These are phyloP conservation scores for Galago senegalensis DNA, from an alignment of 2,797 vertebrate genomes.

Conservation along the genomic window DNA sequence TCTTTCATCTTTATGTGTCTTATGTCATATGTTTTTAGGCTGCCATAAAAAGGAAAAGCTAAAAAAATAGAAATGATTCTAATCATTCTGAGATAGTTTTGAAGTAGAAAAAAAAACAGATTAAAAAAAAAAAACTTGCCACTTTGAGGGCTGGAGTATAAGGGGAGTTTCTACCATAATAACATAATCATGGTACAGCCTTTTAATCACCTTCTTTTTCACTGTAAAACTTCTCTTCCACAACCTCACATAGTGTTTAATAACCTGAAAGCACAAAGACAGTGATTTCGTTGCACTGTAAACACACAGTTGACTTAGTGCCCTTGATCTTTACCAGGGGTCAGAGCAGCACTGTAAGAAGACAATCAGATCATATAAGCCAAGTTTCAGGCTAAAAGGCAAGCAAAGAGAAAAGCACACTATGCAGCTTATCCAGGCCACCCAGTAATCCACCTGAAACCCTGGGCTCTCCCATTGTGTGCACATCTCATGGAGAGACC, in stretches of 20 bases:
- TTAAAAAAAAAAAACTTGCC: background rate
- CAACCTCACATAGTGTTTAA: background rate
- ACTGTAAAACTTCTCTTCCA: background rate
- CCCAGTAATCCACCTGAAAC: background rate
- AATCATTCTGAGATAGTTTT: background rate
- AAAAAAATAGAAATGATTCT: background rate
- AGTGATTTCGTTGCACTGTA: background rate
- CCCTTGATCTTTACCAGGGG: background rate
- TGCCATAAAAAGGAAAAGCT: background rate
- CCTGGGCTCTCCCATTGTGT: background rate
- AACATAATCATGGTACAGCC: background rate
- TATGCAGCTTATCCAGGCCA: background rate
- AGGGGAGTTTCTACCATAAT: background rate
- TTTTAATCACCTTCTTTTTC: background rate
- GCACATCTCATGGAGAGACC: background rate
- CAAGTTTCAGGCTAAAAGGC: background rate
- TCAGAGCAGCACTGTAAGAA: background rate
- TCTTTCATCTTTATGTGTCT: background rate
- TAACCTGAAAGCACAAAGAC: conserved; percentile 18
- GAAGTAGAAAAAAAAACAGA: background rate
- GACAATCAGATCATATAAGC: background rate
- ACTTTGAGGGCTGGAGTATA: background rate
- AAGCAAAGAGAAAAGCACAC: background rate
- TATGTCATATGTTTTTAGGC: background rate
- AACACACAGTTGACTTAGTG: background rate